Evolutionary conservation across 2,888 invertebrate species (phyloP).

Genomic region (Alviniconcha strummeri): DNA sequence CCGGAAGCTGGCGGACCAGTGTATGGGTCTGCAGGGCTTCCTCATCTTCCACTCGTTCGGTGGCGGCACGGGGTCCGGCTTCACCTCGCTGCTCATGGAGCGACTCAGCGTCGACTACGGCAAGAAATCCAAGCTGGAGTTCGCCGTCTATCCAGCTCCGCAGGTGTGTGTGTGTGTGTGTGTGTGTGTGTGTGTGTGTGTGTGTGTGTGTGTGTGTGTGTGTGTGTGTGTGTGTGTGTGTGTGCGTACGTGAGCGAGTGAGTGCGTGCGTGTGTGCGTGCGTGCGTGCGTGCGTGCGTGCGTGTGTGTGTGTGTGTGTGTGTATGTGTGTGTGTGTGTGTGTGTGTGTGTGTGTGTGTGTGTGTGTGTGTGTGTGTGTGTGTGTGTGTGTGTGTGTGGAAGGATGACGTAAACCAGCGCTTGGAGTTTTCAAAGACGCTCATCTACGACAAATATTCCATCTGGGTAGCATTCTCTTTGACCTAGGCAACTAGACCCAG

Average conservation of each 20-base stretch:
- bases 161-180: constrained; percentile 2
- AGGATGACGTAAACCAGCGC: too few relatives aligned
- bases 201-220: neutral
- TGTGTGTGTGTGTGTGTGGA: too few relatives aligned
- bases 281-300: neutral
- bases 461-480: too few relatives aligned
- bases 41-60: constrained; percentile 44
- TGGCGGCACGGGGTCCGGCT: constrained; percentile 44
- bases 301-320: too few relatives aligned
- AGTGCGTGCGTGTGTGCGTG: neutral
- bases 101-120: constrained; percentile 79
- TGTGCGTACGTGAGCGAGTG: too few relatives aligned
- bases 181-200: constrained; percentile 1
- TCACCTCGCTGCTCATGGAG: constrained; percentile 44
- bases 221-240: neutral
- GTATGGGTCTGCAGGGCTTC: constrained; percentile 43
- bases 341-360: too few relatives aligned
- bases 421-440: too few relatives aligned
- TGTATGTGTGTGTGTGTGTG: too few relatives aligned
- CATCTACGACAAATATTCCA: too few relatives aligned
- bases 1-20: constrained; percentile 42
- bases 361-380: too few relatives aligned
- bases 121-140: constrained; percentile 82
- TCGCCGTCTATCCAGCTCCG: constrained; percentile 86
- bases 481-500: too few relatives aligned